Evolutionary conservation across 2,113 vertebrate genomes (phyloP).

Genomic region (Microtus pennsylvanicus): DNA sequence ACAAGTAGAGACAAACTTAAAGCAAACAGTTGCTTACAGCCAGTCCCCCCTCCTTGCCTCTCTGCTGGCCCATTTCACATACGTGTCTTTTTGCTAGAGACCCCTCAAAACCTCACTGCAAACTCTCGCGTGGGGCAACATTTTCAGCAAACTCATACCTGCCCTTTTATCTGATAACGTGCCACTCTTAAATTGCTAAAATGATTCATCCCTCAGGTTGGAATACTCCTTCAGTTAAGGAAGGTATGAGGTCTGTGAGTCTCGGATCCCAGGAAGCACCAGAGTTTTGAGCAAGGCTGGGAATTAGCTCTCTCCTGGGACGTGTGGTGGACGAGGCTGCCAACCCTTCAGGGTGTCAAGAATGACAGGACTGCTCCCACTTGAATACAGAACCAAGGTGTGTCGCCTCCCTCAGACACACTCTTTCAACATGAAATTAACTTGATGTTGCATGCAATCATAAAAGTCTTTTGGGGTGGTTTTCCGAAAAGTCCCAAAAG

Average conservation of each 20-base stretch:
- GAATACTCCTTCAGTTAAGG: constrained; percentile 78
- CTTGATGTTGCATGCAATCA: constrained; percentile 3
- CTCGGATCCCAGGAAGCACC: constrained; percentile 77
- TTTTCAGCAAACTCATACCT: constrained; percentile 56
- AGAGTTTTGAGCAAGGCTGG: constrained; percentile 66
- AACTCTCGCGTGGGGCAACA: not conserved
- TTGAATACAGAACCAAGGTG: not conserved
- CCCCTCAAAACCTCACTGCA: not conserved
- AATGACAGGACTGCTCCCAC: constrained; percentile 3
- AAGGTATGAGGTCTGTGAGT: constrained; percentile 67
- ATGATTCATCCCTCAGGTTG: constrained; percentile 76
- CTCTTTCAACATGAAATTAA: constrained; percentile 62
- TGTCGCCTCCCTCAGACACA: constrained; percentile 24
- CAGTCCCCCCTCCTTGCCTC: not conserved
- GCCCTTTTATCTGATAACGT: constrained; percentile 74
- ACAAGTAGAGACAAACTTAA: not conserved
- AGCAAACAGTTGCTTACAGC: not conserved
- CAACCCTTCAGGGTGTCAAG: constrained; percentile 52
- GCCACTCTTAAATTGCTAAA: constrained; percentile 77
- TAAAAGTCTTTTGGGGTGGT: constrained; percentile 44
- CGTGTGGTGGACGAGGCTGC: constrained; percentile 56
- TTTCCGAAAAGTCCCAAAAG: constrained; percentile 50
- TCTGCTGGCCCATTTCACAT: not conserved
- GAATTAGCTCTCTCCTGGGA: constrained; percentile 70
- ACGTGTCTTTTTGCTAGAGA: not conserved